Base-by-base conservation (phyloP, 1,140 invertebrate species). In the Ylistrum balloti region DNA sequence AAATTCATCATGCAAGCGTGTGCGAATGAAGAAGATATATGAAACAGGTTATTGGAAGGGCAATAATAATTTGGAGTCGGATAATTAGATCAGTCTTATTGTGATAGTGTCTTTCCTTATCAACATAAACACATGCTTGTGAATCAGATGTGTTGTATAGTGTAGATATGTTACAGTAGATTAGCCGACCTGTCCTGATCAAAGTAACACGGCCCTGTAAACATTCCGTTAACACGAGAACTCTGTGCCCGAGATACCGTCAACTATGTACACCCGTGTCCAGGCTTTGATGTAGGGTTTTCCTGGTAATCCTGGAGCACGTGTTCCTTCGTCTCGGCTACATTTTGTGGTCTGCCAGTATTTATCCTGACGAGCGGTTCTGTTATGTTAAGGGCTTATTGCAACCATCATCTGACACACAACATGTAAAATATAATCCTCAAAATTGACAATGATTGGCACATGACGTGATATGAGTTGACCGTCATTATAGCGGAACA, bases 361-460 rank as follows among this genome's bases (percentile, higher is more conserved):
- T 74, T 74, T 28, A 17, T 11, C 56, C 5, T 74, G 56, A 74
- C 56, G 56, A 74, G 56, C 56, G 22, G 2, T 74, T 74, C 22
- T 74, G 56, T 74, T 74, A 74, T 74, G 56, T 1, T 74, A 74
- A 74, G 22, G 56, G 56, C 22, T 74, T 74, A 74, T 74, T n/a
- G 56, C n/a, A 74, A n/a, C 9, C 56, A 74, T 74, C 56, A 74
- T 28, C 56, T 28, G 56, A 74, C 56, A 74, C 56, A 74, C n/a
- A 74, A 74, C 9, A 74, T 74, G 56, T 74, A 74, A 74, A 74
- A 74, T 74, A 74, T 74, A 74, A 74, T 74, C 56, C 56, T 74
- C 56, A 74, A 74, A 74, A 74, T 74, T 74, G 56, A 74, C 56
- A 74, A 74, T 74, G 56, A 74, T 74, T 74, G 56, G 56, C 56